Base-by-base conservation (phyloP, 1,140 invertebrate species). In the Zaprionus vittiger region DNA sequence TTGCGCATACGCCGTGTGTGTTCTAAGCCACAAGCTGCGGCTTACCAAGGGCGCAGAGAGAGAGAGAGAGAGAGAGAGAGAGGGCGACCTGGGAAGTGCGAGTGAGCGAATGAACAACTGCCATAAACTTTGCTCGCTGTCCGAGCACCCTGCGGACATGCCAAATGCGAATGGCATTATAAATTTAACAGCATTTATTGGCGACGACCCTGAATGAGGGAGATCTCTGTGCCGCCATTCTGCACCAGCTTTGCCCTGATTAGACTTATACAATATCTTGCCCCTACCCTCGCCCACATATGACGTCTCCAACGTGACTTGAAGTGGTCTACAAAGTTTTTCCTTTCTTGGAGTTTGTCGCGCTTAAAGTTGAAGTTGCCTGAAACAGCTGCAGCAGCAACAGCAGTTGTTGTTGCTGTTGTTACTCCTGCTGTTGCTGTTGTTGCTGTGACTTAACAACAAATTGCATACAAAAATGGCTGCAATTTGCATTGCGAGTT, bases 391-490 rank as follows among this genome's bases (percentile, higher is more conserved):
- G 41, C 41, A 17, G 47, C 64, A 57, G 41, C 38, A 63, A 31
- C 55, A 66, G 55, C 24, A 31, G 14, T 22, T 31, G 20, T 54
- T 64, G 26, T 38, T 66, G 44, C 34, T 73, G 47, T 34, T 67
- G 37, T 31, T 65, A n/a, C 52, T 65, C 5, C 17, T 22, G 52
- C 47, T 22, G 44, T 15, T n/a, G 44, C 24, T 64, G 26, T 41
- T 31, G 63, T 49, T 70, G 57, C 44, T 20, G 56, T 52, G 37
- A 65, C 64, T 81, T 67, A 65, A 71, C 81, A 72, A 85, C 78
- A 84, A 84, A 85, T 81, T 78, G 82, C 79, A 78, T 71, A 70
- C 81, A 70, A 84, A 81, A 85, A 37, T 84, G 75, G 44, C 67
- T 80, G 75, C 82, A 85, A 85, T 85, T 85, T 85, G 82, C 82